phyloP scores from a whole-genome alignment of 1,140 invertebrate species.

The Hypsibius dujardini region DNA sequence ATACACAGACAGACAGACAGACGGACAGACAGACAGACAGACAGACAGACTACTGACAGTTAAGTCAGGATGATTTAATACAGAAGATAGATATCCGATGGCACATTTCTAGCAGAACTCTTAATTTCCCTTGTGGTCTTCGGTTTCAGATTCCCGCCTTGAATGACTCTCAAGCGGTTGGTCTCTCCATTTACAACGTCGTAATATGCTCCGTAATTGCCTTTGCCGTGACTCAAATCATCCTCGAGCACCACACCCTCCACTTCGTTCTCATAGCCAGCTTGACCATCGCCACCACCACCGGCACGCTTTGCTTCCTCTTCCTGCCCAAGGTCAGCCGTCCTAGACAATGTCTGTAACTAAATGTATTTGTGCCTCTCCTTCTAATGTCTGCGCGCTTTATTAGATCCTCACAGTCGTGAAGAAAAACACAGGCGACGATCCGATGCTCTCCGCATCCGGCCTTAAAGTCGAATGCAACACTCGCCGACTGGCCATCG shows the following conservation, averaged over 20 bases:
- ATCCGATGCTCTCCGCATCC: slow-evolving; percentile 65
- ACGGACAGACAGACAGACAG: too few species aligned
- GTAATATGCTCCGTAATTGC: slow-evolving; percentile 68
- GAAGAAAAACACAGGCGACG: slow-evolving; percentile 38
- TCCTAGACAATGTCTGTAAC: slow-evolving; percentile 8
- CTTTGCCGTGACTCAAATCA: slow-evolving; percentile 61
- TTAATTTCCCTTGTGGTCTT: too few species aligned
- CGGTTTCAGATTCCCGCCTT: slow-evolving; percentile 32
- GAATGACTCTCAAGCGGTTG: slow-evolving; percentile 33
- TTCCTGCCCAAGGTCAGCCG: slow-evolving; percentile 57
- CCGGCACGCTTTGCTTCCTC: slow-evolving; percentile 60
- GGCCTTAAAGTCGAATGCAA: slow-evolving; percentile 70
- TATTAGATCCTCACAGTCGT: slow-evolving; percentile 34
- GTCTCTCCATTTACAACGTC: slow-evolving; percentile 74
- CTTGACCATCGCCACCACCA: slow-evolving; percentile 64
- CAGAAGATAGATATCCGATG: too few species aligned
- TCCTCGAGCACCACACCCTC: slow-evolving; percentile 61
- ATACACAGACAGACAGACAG: too few species aligned
- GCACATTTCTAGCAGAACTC: too few species aligned
- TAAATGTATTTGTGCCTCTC: neutral
- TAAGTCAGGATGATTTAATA: too few species aligned
- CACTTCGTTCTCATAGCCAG: slow-evolving; percentile 62
- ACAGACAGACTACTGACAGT: too few species aligned
- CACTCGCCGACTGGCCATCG: slow-evolving; percentile 46
- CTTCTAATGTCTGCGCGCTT: neutral